Evolutionary conservation across 2,888 invertebrate species (phyloP).

Genomic region (Copidosoma aretas): DNA sequence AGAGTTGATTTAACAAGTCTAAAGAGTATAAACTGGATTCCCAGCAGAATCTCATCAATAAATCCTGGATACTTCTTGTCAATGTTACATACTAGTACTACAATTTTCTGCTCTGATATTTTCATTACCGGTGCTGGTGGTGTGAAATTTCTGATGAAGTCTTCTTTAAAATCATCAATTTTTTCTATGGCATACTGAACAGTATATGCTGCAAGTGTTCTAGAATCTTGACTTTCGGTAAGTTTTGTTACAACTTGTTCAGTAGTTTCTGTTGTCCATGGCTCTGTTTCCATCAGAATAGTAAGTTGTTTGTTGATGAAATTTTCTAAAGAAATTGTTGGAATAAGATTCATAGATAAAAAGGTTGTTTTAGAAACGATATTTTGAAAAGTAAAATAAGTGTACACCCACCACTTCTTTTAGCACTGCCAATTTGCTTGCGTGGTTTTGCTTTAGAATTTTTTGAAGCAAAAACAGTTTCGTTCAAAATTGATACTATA

Average conservation of each 20-base stretch:
- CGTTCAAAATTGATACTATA: conserved; percentile 19
- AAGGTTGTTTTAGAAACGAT: background rate
- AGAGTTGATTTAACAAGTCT: conserved; percentile 37
- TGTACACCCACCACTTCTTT: background rate
- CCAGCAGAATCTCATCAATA: conserved; percentile 45
- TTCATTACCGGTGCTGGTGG: conserved; percentile 64
- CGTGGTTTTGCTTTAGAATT: background rate
- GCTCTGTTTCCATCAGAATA: conserved; percentile 42
- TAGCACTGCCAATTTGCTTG: background rate
- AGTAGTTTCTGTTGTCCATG: conserved; percentile 50
- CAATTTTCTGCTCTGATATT: conserved; percentile 59
- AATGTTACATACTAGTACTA: conserved; percentile 58
- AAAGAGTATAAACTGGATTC: conserved; percentile 53
- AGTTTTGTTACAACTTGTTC: conserved; percentile 46
- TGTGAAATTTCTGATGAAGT: conserved; percentile 56
- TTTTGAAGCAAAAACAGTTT: background rate
- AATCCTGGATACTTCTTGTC: conserved; percentile 51
- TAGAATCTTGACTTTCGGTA: conserved; percentile 38
- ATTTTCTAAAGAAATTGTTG: conserved; percentile 43
- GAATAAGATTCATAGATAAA: background rate
- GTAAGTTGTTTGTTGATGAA: conserved; percentile 47
- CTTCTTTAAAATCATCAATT: conserved; percentile 44
- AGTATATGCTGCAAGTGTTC: conserved; percentile 51
- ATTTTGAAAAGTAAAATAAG: background rate
- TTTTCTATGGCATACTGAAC: conserved; percentile 46